Evolutionary conservation across 2,888 invertebrate species (phyloP).

Genomic region (Coronaproctus castanopsis): DNA sequence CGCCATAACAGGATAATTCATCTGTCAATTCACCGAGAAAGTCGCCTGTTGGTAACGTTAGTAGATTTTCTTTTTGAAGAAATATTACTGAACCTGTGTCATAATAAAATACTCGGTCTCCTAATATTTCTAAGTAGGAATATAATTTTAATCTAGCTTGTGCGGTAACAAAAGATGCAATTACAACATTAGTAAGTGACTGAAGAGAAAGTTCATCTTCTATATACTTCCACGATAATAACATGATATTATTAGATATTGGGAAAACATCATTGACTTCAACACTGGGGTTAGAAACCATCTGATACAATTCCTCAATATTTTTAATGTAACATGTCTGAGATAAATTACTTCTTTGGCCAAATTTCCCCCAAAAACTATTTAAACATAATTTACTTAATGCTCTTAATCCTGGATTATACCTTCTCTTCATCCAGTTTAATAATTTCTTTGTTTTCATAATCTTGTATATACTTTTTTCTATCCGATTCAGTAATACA

Average conservation of each 20-base stretch:
- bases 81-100: background rate
- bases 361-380: constrained; percentile 20
- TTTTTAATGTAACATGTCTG: too few species aligned
- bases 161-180: too few species aligned
- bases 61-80: background rate
- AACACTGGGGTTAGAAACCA: too few species aligned
- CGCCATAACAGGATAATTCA: background rate
- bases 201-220: too few species aligned
- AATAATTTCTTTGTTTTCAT: constrained; percentile 18
- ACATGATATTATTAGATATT: too few species aligned
- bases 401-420: constrained; percentile 18
- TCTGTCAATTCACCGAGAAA: constrained; percentile 6
- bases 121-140: background rate
- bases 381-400: constrained; percentile 20
- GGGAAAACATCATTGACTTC: too few species aligned
- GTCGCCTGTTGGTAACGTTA: constrained; percentile 10
- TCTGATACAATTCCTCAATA: too few species aligned
- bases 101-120: background rate
- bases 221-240: too few species aligned
- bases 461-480: constrained; percentile 16
- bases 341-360: constrained; percentile 15
- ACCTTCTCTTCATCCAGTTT: constrained; percentile 19
- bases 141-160: background rate
- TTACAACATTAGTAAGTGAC: too few species aligned
- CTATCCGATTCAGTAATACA: background rate